Percentiles rank a stretch among this genome's conserved stretches.
Evolutionary conservation across 2,113 vertebrate species (phyloP).

Genomic region (Tenebrosternarchus preto): DNA sequence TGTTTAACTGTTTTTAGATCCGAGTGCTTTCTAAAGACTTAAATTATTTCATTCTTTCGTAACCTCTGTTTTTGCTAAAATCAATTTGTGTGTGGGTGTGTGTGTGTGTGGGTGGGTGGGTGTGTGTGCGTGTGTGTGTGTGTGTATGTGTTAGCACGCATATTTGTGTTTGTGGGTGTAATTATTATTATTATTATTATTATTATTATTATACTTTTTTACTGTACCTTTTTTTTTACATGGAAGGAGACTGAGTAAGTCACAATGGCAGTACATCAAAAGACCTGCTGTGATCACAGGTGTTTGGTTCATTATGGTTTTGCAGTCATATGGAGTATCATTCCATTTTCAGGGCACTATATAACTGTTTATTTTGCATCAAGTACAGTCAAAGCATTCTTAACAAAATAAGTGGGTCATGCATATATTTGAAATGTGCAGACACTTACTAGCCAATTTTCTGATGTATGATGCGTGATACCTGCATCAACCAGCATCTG

Average conservation of each 20-base stretch:
- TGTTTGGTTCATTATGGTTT: conserved; percentile 26
- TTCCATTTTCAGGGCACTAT: not conserved
- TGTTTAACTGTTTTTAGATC: too few relatives aligned
- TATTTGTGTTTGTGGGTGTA: too few relatives aligned
- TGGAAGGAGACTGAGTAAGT: not conserved
- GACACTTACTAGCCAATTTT: too few relatives aligned
- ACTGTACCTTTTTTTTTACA: too few relatives aligned
- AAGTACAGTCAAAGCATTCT: not conserved
- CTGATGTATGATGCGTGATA: too few relatives aligned
- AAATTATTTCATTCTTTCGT: too few relatives aligned
- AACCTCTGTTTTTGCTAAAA: not conserved
- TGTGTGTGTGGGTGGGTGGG: conserved; percentile 18
- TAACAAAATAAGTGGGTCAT: not conserved
- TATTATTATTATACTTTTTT: too few relatives aligned
- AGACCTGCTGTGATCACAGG: conserved; percentile 35
- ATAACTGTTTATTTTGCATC: conserved; percentile 1
- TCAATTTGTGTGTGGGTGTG: not conserved
- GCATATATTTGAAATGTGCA: not conserved
- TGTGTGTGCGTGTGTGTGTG: not conserved
- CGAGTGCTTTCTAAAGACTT: too few relatives aligned
- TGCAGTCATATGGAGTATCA: conserved; percentile 16
- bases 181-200: too few relatives aligned
- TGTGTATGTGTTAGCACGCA: too few relatives aligned
- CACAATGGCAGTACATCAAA: conserved; percentile 29
- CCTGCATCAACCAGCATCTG: too few relatives aligned